Percentiles rank a stretch among this genome's conserved stretches.
Conservation (phyloP, 2,113 vertebrate genomes). For the Brachionichthys hirsutus region DNA sequence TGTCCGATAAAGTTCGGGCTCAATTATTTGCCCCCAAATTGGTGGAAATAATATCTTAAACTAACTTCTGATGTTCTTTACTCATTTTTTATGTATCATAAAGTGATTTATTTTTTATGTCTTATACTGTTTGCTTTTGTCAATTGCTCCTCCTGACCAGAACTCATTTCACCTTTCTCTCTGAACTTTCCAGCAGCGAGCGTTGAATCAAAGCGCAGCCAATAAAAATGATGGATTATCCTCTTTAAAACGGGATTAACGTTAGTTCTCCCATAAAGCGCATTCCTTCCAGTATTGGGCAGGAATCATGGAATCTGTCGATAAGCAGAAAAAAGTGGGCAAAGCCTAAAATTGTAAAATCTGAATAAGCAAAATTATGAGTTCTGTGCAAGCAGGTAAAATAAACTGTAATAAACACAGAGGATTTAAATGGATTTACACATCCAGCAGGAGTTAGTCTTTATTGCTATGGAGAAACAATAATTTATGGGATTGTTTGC, state of each 20-base stretch:
- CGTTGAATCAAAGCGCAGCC: constrained; percentile 28
- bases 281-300: constrained; percentile 36
- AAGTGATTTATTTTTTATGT: no score
- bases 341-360: background rate
- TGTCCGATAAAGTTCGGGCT: no score
- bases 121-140: no score
- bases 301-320: constrained; percentile 9
- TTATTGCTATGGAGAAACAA: constrained; percentile 62
- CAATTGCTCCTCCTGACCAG: no score
- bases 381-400: background rate
- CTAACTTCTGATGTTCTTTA: no score
- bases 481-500: constrained; percentile 24
- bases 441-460: constrained; percentile 48
- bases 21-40: no score
- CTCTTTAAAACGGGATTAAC: constrained; percentile 63
- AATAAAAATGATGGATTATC: constrained; percentile 66
- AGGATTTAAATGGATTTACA: constrained; percentile 24
- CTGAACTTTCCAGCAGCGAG: constrained; percentile 39
- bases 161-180: constrained; percentile 26
- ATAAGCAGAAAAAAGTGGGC: background rate
- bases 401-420: constrained; percentile 12
- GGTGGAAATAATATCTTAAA: no score
- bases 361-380: background rate
- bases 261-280: constrained; percentile 45
- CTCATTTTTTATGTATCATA: no score